Evolutionary conservation across 2,113 vertebrate genomes (phyloP).

Genomic region (Paraplagusia blochii): DNA sequence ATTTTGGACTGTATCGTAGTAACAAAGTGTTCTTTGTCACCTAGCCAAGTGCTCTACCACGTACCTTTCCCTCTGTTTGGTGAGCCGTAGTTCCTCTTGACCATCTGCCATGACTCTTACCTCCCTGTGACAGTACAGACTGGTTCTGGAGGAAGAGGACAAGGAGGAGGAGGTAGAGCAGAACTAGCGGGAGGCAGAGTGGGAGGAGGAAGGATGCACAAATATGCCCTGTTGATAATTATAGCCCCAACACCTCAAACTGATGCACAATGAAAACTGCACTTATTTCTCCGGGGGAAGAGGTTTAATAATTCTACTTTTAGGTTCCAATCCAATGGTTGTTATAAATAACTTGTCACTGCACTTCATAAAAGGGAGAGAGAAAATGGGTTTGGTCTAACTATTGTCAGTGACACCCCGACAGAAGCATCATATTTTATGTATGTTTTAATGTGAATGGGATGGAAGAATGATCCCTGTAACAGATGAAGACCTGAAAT

Average conservation of each 20-base stretch:
- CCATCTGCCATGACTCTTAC: slow-evolving; percentile 70
- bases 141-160: not conserved
- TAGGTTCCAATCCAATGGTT: slow-evolving; percentile 11
- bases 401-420: not conserved
- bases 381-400: not conserved
- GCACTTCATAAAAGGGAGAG: not conserved
- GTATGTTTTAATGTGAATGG: too few species aligned
- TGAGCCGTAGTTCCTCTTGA: slow-evolving; percentile 63
- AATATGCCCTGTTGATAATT: slow-evolving; percentile 51
- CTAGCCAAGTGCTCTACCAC: slow-evolving; percentile 65
- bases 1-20: slow-evolving; percentile 17
- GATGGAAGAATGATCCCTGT: too few species aligned
- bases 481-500: too few species aligned
- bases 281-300: slow-evolving; percentile 5
- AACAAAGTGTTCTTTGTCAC: slow-evolving; percentile 59
- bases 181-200: slow-evolving; percentile 8
- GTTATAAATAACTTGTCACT: slow-evolving; percentile 31
- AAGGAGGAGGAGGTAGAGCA: slow-evolving; percentile 14
- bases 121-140: slow-evolving; percentile 64
- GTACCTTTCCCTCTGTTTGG: slow-evolving; percentile 56
- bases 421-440: too few species aligned
- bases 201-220: slow-evolving; percentile 61
- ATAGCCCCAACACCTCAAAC: slow-evolving; percentile 37
- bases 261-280: slow-evolving; percentile 33
- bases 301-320: slow-evolving; percentile 22